Base-by-base conservation (phyloP, 2,888 invertebrate species). In the Nomada ferruginata region DNA sequence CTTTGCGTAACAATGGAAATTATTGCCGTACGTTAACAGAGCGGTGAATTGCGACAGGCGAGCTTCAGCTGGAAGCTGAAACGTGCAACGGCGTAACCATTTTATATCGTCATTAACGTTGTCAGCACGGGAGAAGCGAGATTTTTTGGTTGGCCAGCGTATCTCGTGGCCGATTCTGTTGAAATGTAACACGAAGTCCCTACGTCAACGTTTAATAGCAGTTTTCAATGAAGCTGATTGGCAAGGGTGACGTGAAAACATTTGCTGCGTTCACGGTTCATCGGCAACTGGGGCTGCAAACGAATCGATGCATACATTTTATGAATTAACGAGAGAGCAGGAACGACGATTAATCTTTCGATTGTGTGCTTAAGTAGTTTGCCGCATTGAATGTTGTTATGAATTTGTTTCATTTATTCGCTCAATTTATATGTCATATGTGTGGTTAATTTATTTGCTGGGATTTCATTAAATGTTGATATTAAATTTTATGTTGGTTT, bases 281-380 rank as follows among this genome's bases (percentile, higher is more conserved):
- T 36, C 44, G 76, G n/a, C n/a, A 10, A 10, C 18, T 42, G n/a
- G 18, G 61, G 53, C 69, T 61, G 69, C 69, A 52, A 69, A 61
- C 36, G 61, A 42, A 63, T 47, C 11, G 61, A 29, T 60, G 26
- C 60, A 9, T 36, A 61, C 23, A 61, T 72, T 72, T 52, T 23
- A 42, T 29, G 52, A 52, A 23, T 60, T 50, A 60, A 15, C 71
- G 15, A 11, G 50, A n/a, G 53, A 2, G 4, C 26, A 26, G 57
- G 23, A 57, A 57, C 23, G 47, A 15, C 11, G 26, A 26, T 57
- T 57, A 57, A 57, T 57, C 26, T 20, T 10, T 57, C 23, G 57
- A 10, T 10, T 57, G 23, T 26, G 29, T 13, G 57, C 57, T 11
- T 10, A 5, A n/a, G n/a, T 53, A 57, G 4, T 23, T 20, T 15